Percentiles rank a stretch among this genome's conserved stretches.
Conservation (phyloP, 1,140 invertebrate species). For the Parasteatoda tepidariorum region DNA sequence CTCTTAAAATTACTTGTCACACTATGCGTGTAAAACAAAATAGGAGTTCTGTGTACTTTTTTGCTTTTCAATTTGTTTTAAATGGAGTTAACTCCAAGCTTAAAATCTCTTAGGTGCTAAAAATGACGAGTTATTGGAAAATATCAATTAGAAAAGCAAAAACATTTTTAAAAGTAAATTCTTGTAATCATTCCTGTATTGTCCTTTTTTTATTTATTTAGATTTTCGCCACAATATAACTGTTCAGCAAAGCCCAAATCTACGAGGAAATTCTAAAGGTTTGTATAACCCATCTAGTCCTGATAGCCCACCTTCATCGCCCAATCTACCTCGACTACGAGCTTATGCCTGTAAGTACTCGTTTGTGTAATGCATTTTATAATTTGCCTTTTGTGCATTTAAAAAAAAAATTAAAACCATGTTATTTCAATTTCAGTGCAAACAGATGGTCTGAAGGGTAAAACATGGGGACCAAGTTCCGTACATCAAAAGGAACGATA, state of each 20-base stretch:
- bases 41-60: too few relatives aligned
- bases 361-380: background rate
- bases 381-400: background rate
- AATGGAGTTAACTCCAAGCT: background rate
- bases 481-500: conserved; percentile 68
- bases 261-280: conserved; percentile 69
- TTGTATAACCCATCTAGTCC: conserved; percentile 72
- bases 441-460: conserved; percentile 91
- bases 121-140: background rate
- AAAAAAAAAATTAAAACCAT: background rate
- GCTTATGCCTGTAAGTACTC: conserved; percentile 80
- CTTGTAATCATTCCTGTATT: too few relatives aligned
- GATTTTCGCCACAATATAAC: conserved; percentile 63
- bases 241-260: conserved; percentile 60
- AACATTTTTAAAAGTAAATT: background rate
- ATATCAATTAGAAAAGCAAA: background rate
- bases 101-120: background rate
- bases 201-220: too few relatives aligned
- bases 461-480: conserved; percentile 62
- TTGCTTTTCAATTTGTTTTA: too few relatives aligned
- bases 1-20: too few relatives aligned
- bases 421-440: conserved; percentile 75
- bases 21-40: too few relatives aligned
- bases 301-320: conserved; percentile 86
- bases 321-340: conserved; percentile 81